Base-by-base conservation (phyloP, 2,797 vertebrate genomes). In the Sardinella longiceps region DNA sequence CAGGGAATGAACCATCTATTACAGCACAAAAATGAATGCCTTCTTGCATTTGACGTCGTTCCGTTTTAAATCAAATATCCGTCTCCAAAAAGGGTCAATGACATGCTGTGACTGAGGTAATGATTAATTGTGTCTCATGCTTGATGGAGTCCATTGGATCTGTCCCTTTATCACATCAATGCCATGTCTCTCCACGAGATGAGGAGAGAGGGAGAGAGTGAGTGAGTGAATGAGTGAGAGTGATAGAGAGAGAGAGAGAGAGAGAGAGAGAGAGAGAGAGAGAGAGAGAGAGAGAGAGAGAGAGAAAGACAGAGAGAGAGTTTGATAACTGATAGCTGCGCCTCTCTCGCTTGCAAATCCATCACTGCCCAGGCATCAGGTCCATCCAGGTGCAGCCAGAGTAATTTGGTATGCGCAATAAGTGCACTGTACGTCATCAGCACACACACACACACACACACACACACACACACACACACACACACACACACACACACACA, bases 1-100 rank as follows among this genome's bases (percentile, higher is more conserved):
- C 33, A 37, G 66, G 2, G 66, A 70, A 70, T 33, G 33, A 70
- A 70, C 66, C 6, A 77, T 77, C 70, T n/a, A 23, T 77, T 77
- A 39, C 70, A 3, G 37, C 46, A 33, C 46, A 33, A 43, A 43
- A 43, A 77, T 20, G 12, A 43, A 77, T 77, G 70, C 1, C 70
- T 37, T 33, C 37, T n/a, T 23, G 33, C 33, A 77, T 77, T 23
- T 39, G 5, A 77, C 18, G 70, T 5, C 37, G 7, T 43, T 43
- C 20, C 20, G n/a, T 77, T 77, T 77, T 77, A 77, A 77, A 77
- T 43, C 70, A 77, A 37, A 43, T 39, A 43, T 77, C 70, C 48
- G 30, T 46, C 15, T 83, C 70, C 23, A 20, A 43, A 23, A 39
- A 14, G 23, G 37, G 37, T 63, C 39, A 33, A 60, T 80, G 51